Conservation (phyloP, 2,888 invertebrate species). For the Leptarthrus brevirostris region DNA sequence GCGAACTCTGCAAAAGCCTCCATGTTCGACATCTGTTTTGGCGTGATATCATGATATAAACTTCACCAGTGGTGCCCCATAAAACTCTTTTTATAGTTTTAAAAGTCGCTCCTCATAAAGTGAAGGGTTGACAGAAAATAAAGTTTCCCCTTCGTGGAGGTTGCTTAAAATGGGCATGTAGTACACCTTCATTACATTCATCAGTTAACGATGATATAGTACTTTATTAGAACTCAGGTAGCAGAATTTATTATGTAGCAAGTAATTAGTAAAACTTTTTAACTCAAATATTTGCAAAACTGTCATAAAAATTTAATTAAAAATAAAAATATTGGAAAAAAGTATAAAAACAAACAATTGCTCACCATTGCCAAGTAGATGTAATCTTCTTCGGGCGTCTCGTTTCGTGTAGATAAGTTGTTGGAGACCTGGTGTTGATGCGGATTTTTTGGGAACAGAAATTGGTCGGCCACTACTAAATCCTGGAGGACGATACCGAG, state of each 20-base stretch:
- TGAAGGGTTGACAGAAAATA: background rate
- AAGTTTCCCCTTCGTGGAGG: background rate
- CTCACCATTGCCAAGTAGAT: slow-evolving; percentile 73
- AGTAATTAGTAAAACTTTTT: no score
- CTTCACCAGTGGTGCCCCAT: background rate
- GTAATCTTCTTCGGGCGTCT: slow-evolving; percentile 69
- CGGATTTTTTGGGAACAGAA: slow-evolving; percentile 76
- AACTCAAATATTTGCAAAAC: no score
- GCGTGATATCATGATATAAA: background rate
- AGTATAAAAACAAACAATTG: slow-evolving; percentile 48
- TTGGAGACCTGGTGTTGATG: slow-evolving; percentile 81
- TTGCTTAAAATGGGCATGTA: background rate
- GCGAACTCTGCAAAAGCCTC: no score
- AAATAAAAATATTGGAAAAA: no score
- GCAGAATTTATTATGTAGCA: no score
- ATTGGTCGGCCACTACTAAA: slow-evolving; percentile 70
- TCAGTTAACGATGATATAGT: no score
- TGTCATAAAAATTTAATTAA: no score
- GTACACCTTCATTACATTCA: no score
- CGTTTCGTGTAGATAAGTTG: slow-evolving; percentile 72
- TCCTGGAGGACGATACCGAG: slow-evolving; percentile 87
- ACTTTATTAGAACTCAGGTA: no score
- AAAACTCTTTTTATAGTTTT: background rate
- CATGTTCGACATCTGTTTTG: background rate
- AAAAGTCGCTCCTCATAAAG: background rate